Evolutionary conservation across 2,888 invertebrate genomes (phyloP).

Genomic region (Andrena praecox): DNA sequence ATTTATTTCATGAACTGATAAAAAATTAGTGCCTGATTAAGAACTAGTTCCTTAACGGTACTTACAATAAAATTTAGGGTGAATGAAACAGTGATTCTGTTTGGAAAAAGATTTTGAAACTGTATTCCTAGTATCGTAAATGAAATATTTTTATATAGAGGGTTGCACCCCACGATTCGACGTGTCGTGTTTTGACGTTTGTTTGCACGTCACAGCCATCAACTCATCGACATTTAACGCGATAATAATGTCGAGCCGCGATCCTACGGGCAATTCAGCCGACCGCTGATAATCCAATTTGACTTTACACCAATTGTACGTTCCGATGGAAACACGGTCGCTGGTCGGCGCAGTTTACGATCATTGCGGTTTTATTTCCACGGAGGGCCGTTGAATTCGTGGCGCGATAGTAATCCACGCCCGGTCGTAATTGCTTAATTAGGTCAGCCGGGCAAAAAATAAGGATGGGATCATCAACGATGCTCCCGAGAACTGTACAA

Average conservation of each 20-base stretch:
- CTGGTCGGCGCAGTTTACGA: slow-evolving; percentile 23
- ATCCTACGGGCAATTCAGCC: slow-evolving; percentile 61
- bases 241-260: slow-evolving; percentile 63
- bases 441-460: slow-evolving; percentile 51
- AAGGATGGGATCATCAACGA: slow-evolving; percentile 42
- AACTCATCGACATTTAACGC: slow-evolving; percentile 46
- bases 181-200: slow-evolving; percentile 26
- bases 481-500: slow-evolving; percentile 26
- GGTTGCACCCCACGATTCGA: background rate
- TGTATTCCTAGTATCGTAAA: too few relatives aligned
- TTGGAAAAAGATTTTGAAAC: too few relatives aligned
- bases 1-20: too few relatives aligned
- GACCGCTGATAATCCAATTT: slow-evolving; percentile 63
- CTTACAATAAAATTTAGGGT: too few relatives aligned
- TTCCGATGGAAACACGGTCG: slow-evolving; percentile 24
- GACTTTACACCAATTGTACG: slow-evolving; percentile 60
- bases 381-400: slow-evolving; percentile 39
- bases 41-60: too few relatives aligned
- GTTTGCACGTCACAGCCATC: slow-evolving; percentile 16
- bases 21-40: too few relatives aligned
- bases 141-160: background rate
- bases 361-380: slow-evolving; percentile 42
- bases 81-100: too few relatives aligned
- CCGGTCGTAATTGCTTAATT: slow-evolving; percentile 64
- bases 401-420: slow-evolving; percentile 52